Evolutionary conservation across 64 coral and sea anemone genomes (phyloP).

Genomic region (Anthopleura sola): DNA sequence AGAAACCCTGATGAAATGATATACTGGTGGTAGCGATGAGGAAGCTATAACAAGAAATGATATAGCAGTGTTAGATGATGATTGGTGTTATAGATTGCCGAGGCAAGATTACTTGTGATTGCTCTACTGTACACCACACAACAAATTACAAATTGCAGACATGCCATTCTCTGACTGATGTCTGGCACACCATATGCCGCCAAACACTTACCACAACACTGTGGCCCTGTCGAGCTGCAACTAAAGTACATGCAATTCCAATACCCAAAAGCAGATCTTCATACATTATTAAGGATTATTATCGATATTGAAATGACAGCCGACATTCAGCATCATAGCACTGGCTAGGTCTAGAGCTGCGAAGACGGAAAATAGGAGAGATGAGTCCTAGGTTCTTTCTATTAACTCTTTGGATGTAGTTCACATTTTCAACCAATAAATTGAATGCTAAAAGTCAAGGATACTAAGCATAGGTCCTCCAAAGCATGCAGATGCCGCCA

Average conservation of each 20-base stretch:
- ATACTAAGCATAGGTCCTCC: slow-evolving; percentile 96
- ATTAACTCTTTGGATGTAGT: no score
- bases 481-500: slow-evolving; percentile 91
- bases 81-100: no score
- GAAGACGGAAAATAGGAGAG: no score
- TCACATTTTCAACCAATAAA: no score
- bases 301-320: no score
- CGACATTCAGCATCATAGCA: no score
- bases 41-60: not conserved
- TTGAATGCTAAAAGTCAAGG: slow-evolving; percentile 8
- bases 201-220: slow-evolving; percentile 31
- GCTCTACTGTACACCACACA: no score
- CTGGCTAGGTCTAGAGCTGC: no score
- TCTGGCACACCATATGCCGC: not conserved
- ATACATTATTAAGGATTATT: slow-evolving; percentile 24
- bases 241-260: slow-evolving; percentile 77
- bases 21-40: slow-evolving; percentile 56
- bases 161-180: not conserved
- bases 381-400: no score
- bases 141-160: not conserved
- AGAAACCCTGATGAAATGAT: slow-evolving; percentile 80
- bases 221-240: slow-evolving; percentile 11
- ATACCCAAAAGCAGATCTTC: slow-evolving; percentile 83
- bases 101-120: no score
- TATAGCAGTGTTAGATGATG: not conserved